phyloP scores from a whole-genome alignment of 2,113 vertebrate species.

The Lichenostomus cassidix region DNA sequence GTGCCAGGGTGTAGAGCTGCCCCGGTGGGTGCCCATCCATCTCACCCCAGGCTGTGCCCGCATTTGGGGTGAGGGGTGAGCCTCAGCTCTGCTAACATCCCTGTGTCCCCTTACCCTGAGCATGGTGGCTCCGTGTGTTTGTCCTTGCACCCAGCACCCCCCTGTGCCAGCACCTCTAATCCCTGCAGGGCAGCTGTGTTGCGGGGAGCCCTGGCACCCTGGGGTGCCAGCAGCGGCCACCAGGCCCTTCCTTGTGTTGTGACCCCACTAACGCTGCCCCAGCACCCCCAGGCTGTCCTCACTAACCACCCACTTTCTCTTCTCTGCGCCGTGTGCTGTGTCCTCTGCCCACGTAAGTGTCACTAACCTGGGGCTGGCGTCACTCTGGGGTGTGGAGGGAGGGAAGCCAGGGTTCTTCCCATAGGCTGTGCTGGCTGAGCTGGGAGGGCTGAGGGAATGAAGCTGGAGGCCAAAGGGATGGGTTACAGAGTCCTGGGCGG shows the following conservation, averaged over 20 bases:
- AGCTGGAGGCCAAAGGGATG: not conserved
- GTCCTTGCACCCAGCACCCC: not conserved
- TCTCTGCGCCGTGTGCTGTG: not conserved
- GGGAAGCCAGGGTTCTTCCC: not conserved
- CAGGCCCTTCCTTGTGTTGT: not conserved
- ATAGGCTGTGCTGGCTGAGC: not conserved
- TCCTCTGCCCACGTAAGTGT: constrained; percentile 53
- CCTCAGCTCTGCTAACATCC: not conserved
- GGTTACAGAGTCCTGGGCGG: fast-evolving
- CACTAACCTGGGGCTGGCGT: not conserved
- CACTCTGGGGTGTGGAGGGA: not conserved
- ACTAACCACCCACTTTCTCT: constrained; percentile 27
- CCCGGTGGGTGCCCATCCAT: not conserved
- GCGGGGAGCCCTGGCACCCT: not conserved
- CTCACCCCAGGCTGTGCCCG: not conserved
- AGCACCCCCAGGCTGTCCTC: not conserved
- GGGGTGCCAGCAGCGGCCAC: not conserved
- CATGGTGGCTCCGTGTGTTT: fast-evolving
- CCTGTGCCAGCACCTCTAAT: not conserved
- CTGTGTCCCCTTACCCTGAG: fast-evolving
- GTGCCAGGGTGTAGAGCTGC: not conserved
- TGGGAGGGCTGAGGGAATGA: not conserved
- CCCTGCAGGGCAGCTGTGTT: not conserved
- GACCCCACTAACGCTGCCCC: not conserved
- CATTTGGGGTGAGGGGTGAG: no score